phyloP scores from a whole-genome alignment of 2,113 vertebrate genomes.

The Geococcyx californianus region DNA sequence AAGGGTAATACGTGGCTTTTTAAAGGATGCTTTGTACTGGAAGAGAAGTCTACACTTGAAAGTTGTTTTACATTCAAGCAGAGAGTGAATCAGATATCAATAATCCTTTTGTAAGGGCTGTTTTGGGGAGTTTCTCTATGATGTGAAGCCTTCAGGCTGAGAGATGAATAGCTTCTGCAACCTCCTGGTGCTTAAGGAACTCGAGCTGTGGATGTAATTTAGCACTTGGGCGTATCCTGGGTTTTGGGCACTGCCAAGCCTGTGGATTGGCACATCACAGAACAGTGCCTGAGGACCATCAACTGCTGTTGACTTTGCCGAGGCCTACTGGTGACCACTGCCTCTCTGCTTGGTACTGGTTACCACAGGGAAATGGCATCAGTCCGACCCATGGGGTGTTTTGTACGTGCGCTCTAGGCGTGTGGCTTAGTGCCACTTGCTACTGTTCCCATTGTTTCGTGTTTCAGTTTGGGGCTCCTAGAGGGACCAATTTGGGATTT shows the following conservation, averaged over 20 bases:
- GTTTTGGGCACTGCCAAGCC: neutral
- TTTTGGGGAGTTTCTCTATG: neutral
- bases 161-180: neutral
- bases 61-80: neutral
- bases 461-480: neutral
- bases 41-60: neutral
- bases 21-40: neutral
- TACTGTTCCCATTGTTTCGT: neutral
- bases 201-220: neutral
- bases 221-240: neutral
- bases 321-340: neutral
- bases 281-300: neutral
- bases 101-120: neutral
- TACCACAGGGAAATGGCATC: neutral
- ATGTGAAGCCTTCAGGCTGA: neutral
- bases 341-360: neutral
- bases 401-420: neutral
- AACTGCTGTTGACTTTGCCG: neutral
- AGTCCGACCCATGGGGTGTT: neutral
- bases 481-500: neutral
- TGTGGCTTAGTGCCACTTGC: neutral
- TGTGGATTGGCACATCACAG: too few relatives aligned
- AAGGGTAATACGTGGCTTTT: neutral
- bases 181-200: neutral
- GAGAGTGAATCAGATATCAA: neutral